Evolutionary conservation across 2,113 vertebrate species (phyloP).

Genomic region (Phyllostomus discolor): DNA sequence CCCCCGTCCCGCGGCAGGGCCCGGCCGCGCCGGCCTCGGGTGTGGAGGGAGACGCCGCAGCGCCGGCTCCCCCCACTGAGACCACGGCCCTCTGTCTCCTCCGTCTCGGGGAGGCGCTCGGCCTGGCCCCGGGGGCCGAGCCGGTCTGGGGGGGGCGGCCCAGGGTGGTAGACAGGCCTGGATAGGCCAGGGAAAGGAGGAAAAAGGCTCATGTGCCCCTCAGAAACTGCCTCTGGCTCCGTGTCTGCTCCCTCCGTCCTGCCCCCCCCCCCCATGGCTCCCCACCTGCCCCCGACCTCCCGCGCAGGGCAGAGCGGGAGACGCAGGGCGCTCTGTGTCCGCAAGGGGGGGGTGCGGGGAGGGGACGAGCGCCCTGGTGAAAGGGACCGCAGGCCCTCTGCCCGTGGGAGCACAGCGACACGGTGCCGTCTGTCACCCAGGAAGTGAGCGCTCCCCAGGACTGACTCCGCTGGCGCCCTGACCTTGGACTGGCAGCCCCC

Average conservation of each 20-base stretch:
- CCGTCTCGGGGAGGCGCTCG: accelerated
- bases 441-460: not conserved
- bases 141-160: too few relatives aligned
- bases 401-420: accelerated
- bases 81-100: not conserved
- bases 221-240: accelerated
- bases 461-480: accelerated
- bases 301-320: accelerated
- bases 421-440: accelerated
- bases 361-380: not conserved
- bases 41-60: not conserved
- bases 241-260: accelerated
- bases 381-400: not conserved
- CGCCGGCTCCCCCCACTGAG: not conserved
- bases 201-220: accelerated
- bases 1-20: not conserved
- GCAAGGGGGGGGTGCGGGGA: not conserved
- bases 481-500: not conserved
- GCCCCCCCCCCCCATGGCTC: not conserved
- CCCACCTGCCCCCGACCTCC: accelerated
- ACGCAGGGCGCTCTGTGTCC: too few relatives aligned
- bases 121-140: accelerated
- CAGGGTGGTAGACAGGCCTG: not conserved
- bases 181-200: not conserved
- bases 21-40: accelerated